phyloP scores from a whole-genome alignment of 2,888 invertebrate species.

The Chrysolina oricalcia region DNA sequence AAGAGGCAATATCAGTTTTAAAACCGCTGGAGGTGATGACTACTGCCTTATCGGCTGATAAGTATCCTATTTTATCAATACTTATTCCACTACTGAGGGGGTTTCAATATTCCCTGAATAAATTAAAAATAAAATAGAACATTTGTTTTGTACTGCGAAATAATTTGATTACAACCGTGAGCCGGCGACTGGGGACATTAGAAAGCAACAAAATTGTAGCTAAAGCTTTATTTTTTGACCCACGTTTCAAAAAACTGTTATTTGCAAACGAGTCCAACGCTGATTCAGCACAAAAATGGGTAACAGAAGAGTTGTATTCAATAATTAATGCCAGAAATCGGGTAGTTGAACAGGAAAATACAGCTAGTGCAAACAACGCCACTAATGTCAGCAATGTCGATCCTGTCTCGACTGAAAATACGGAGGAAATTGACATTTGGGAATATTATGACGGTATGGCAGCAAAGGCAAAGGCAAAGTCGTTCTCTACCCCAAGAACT shows the following conservation, averaged over 20 bases:
- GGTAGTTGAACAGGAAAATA: not conserved
- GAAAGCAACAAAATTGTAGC: conserved; percentile 46
- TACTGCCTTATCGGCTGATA: conserved; percentile 54
- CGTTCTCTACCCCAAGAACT: conserved; percentile 32
- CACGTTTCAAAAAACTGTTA: conserved; percentile 53
- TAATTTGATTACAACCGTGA: not conserved
- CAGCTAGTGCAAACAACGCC: not conserved
- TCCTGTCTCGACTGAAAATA: not conserved
- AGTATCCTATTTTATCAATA: conserved; percentile 56
- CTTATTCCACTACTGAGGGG: conserved; percentile 56
- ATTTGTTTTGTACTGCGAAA: not conserved
- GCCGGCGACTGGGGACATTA: conserved; percentile 26
- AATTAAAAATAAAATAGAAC: conserved; percentile 33
- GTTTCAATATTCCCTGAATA: conserved; percentile 44
- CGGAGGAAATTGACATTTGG: not conserved
- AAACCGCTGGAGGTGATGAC: conserved; percentile 53
- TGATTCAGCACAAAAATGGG: conserved; percentile 46
- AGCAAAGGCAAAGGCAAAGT: conserved; percentile 29
- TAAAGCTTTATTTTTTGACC: conserved; percentile 55
- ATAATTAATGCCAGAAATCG: conserved; percentile 14
- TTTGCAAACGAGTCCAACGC: conserved; percentile 53
- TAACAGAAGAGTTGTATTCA: conserved; percentile 47
- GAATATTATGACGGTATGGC: conserved; percentile 44
- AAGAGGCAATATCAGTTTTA: conserved; percentile 51
- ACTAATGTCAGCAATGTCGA: not conserved